A percentile compares a stretch with the other conserved stretches of the same genome.
These are phyloP conservation scores for Corvus moneduloides DNA, from an alignment of 2,113 vertebrate species.

Conservation along the genomic window DNA sequence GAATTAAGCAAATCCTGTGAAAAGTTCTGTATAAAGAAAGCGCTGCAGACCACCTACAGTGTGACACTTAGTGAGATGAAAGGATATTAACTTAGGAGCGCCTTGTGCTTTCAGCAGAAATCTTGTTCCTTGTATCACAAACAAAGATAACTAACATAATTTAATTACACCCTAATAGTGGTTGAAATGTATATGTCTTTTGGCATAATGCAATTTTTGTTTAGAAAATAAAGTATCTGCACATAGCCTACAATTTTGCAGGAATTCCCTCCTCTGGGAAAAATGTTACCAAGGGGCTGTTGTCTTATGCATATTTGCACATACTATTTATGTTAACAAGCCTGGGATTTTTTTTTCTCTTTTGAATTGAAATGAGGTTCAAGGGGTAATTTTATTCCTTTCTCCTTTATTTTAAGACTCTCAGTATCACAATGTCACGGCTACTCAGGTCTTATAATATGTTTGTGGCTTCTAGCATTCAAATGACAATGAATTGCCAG, in stretches of 20 bases:
- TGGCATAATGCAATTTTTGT: constrained; percentile 58
- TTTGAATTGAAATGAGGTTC: constrained; percentile 10
- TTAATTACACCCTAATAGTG: constrained; percentile 48
- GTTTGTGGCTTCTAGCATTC: background rate
- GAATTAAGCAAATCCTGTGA: constrained; percentile 25
- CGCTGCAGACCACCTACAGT: constrained; percentile 57
- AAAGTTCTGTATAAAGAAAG: constrained; percentile 53
- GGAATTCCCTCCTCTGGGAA: constrained; percentile 62
- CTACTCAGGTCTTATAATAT: background rate
- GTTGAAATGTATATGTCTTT: constrained; percentile 53
- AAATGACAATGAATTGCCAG: background rate
- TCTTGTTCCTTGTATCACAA: constrained; percentile 45
- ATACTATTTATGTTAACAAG: constrained; percentile 57
- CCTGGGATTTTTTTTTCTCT: constrained; percentile 18
- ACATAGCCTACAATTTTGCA: constrained; percentile 24
- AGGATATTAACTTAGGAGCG: constrained; percentile 57
- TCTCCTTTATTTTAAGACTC: constrained; percentile 5
- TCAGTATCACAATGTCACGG: background rate
- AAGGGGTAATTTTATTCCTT: constrained; percentile 7
- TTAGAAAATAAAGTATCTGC: constrained; percentile 59
- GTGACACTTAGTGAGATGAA: constrained; percentile 57
- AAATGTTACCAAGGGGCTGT: constrained; percentile 46
- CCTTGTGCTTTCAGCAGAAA: constrained; percentile 39
- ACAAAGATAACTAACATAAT: constrained; percentile 40
- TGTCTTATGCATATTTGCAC: constrained; percentile 56